A percentile compares a stretch with the other conserved stretches of the same genome.
phyloP scores from a whole-genome alignment of 2,113 vertebrate species.

The Hydrochoerus hydrochaeris region DNA sequence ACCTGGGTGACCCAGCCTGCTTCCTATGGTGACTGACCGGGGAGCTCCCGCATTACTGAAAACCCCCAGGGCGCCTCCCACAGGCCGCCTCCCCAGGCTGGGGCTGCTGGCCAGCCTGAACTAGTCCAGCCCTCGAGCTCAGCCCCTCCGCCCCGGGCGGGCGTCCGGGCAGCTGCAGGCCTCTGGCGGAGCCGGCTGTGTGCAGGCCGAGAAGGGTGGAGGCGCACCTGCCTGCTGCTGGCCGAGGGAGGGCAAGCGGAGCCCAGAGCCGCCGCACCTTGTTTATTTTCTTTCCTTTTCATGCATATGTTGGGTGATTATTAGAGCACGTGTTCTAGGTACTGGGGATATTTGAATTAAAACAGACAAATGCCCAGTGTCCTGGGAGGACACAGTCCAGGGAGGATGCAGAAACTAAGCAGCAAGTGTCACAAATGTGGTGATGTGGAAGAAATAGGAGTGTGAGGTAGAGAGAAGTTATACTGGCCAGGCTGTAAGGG shows the following conservation, averaged over 20 bases:
- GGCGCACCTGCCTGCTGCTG: too few relatives aligned
- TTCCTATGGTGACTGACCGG: accelerated
- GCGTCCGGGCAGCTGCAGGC: neutral
- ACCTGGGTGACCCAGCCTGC: neutral
- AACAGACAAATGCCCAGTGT: neutral
- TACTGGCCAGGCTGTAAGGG: neutral
- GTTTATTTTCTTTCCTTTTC: accelerated
- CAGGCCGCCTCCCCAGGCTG: accelerated
- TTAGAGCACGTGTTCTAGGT: neutral
- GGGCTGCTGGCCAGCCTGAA: neutral
- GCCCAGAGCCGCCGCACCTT: accelerated
- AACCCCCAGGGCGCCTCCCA: neutral
- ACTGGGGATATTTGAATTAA: neutral
- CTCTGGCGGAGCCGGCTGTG: neutral
- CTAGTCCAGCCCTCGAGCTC: accelerated
- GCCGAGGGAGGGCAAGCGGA: neutral
- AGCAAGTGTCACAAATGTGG: accelerated
- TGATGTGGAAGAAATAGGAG: neutral
- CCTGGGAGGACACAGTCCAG: neutral
- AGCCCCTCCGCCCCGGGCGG: accelerated
- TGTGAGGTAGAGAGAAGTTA: neutral
- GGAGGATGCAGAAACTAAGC: neutral
- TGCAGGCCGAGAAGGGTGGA: accelerated
- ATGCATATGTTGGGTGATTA: accelerated
- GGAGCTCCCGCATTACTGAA: accelerated